Conservation (phyloP, 1,140 invertebrate species). For the Euglossa dilemma region DNA sequence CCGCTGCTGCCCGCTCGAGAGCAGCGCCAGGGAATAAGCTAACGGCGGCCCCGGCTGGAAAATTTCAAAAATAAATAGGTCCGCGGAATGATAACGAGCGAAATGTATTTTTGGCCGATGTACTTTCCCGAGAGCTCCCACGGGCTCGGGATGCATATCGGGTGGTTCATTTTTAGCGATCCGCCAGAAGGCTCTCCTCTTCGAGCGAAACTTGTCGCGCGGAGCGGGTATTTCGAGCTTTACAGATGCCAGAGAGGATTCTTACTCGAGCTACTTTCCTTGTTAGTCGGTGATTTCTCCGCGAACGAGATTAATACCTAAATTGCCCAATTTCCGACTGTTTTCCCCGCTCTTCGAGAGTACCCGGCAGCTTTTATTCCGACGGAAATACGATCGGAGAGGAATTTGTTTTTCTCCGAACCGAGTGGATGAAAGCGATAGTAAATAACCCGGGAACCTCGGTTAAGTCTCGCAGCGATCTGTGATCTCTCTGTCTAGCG, state of each 20-base stretch:
- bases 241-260: too few relatives aligned
- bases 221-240: background rate
- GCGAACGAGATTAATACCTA: too few relatives aligned
- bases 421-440: too few relatives aligned
- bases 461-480: background rate
- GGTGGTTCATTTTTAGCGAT: background rate
- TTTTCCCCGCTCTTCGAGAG: too few relatives aligned
- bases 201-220: background rate
- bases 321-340: too few relatives aligned
- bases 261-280: too few relatives aligned
- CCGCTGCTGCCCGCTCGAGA: background rate
- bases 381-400: too few relatives aligned
- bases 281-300: too few relatives aligned
- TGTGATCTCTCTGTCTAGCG: too few relatives aligned
- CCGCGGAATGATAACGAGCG: background rate
- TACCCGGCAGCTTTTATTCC: too few relatives aligned
- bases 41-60: background rate
- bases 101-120: slow-evolving; percentile 9
- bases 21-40: background rate
- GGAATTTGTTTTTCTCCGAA: background rate
- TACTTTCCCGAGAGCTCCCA: background rate
- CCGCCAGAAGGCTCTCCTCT: background rate
- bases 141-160: background rate
- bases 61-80: slow-evolving; percentile 31
- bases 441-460: too few relatives aligned